Conservation (phyloP, 2,797 vertebrate species). For the Protonibea diacanthus region DNA sequence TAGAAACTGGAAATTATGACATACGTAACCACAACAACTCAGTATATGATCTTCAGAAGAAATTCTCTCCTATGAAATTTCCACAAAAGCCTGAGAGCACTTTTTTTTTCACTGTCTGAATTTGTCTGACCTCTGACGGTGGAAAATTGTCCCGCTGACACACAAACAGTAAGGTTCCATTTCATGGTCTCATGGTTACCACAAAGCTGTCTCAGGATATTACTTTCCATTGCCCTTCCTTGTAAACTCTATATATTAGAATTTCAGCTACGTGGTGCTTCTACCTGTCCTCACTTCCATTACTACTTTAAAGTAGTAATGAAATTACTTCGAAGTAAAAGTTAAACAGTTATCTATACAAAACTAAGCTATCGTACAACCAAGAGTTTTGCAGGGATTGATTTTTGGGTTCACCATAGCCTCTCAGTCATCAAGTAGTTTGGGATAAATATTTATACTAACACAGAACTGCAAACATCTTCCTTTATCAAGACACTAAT, state of each 20-base stretch:
- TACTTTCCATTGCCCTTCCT: slow-evolving; percentile 33
- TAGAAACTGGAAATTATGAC: slow-evolving; percentile 13
- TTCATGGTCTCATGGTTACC: slow-evolving; percentile 55
- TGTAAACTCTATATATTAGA: slow-evolving; percentile 11
- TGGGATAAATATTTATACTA: not conserved
- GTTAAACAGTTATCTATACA: no score
- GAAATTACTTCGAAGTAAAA: not conserved
- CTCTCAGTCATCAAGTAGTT: not conserved
- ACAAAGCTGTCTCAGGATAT: slow-evolving; percentile 33
- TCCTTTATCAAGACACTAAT: not conserved
- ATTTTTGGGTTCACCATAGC: not conserved
- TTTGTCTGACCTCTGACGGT: slow-evolving; percentile 35
- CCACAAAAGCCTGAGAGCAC: slow-evolving; percentile 29
- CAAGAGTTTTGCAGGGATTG: not conserved
- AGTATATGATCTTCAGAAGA: slow-evolving; percentile 18
- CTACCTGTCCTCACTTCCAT: not conserved
- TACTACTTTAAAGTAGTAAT: not conserved
- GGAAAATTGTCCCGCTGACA: slow-evolving; percentile 52
- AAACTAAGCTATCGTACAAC: no score
- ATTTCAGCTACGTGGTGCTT: not conserved
- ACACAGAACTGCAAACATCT: not conserved
- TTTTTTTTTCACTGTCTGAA: slow-evolving; percentile 7
- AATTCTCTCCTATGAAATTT: slow-evolving; percentile 31
- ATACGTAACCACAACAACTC: not conserved
- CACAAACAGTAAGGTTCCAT: slow-evolving; percentile 46